phyloP scores from a whole-genome alignment of 2,113 vertebrate genomes.

The Pygoscelis antarcticus region DNA sequence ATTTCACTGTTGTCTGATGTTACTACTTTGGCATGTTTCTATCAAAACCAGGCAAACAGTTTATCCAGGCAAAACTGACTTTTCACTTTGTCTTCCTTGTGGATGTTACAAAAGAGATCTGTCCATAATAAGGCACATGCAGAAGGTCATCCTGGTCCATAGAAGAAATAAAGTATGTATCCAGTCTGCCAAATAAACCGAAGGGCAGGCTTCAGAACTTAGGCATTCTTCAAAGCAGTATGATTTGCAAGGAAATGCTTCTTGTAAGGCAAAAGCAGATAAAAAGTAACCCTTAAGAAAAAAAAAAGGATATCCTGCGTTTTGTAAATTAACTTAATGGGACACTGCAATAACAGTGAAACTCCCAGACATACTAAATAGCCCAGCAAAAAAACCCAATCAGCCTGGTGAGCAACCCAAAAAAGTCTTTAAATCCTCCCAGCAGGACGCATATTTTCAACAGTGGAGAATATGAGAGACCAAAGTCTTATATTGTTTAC shows the following conservation, averaged over 20 bases:
- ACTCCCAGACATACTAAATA: not conserved
- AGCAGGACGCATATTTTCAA: not conserved
- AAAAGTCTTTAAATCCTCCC: not conserved
- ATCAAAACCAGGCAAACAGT: not conserved
- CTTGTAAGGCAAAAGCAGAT: not conserved
- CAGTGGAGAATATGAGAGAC: not conserved
- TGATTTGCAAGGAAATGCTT: not conserved
- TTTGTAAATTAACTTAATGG: not conserved
- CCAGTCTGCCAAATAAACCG: not conserved
- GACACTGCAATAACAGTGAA: not conserved
- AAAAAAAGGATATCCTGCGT: not conserved
- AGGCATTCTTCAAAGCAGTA: not conserved
- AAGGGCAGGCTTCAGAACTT: not conserved
- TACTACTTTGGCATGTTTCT: constrained; percentile 3
- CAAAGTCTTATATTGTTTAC: not conserved
- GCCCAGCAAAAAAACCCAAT: not conserved
- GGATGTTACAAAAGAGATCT: not conserved
- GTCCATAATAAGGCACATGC: not conserved
- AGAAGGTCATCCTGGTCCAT: not conserved
- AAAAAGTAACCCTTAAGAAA: not conserved
- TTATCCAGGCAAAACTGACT: not conserved
- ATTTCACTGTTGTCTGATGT: not conserved
- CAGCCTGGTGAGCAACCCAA: not conserved
- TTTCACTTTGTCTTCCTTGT: not conserved
- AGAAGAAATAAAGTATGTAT: not conserved